These are phyloP conservation scores for Canis aureus DNA, from an alignment of 2,113 vertebrate species.

Conservation along the genomic window DNA sequence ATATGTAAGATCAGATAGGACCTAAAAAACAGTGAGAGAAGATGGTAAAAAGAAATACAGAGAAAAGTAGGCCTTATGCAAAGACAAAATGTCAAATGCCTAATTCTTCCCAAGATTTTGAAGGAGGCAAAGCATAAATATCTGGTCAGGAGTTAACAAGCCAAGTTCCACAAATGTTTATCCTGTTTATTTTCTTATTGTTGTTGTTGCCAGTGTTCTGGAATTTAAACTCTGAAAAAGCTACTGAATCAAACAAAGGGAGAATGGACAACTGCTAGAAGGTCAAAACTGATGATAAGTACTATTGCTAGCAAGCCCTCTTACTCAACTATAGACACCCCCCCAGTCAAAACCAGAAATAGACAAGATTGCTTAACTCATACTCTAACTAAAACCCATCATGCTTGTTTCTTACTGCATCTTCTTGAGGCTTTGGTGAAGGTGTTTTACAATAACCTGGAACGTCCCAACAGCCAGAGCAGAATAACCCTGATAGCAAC, in stretches of 20 bases:
- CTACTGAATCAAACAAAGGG: not conserved
- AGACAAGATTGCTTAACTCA: not conserved
- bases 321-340: not conserved
- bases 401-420: not conserved
- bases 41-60: not conserved
- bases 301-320: not conserved
- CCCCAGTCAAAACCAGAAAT: not conserved
- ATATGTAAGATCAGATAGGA: not conserved
- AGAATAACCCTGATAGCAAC: not conserved
- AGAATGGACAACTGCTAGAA: not conserved
- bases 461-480: not conserved
- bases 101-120: not conserved
- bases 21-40: not conserved
- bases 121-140: not conserved
- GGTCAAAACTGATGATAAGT: not conserved
- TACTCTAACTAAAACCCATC: not conserved
- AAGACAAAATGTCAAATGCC: slow-evolving; percentile 44
- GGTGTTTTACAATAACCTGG: not conserved
- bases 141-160: not conserved
- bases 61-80: not conserved
- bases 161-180: not conserved
- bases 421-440: not conserved
- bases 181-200: not conserved
- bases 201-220: not conserved
- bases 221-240: slow-evolving; percentile 49